phyloP scores from a whole-genome alignment of 2,888 invertebrate genomes.

The Drosophila subquinaria region DNA sequence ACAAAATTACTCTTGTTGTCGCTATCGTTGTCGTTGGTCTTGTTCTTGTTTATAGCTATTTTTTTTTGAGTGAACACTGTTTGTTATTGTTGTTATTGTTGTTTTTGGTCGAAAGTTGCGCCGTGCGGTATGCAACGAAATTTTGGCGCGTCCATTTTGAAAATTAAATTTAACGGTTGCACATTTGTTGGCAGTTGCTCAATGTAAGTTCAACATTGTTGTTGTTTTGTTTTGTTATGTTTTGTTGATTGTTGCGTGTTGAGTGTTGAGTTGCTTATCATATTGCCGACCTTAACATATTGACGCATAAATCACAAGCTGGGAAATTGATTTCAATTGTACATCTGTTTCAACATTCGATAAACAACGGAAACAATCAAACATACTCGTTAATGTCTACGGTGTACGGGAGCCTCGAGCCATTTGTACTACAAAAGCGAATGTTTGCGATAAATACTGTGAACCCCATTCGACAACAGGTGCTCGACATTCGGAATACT shows the following conservation, averaged over 20 bases:
- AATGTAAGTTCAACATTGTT: slow-evolving; percentile 46
- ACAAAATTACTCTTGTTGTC: slow-evolving; percentile 1
- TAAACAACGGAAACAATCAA: slow-evolving; percentile 44
- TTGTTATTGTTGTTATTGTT: slow-evolving; percentile 20
- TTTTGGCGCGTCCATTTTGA: slow-evolving; percentile 50
- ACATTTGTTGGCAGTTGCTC: slow-evolving; percentile 20
- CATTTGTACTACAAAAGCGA: slow-evolving; percentile 11
- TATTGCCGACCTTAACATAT: slow-evolving; percentile 18
- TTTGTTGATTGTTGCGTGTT: slow-evolving; percentile 6
- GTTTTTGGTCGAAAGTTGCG: slow-evolving; percentile 23
- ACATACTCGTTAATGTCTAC: neutral
- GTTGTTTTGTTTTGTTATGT: neutral
- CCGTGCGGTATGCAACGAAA: slow-evolving; percentile 52
- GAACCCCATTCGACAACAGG: slow-evolving; percentile 44
- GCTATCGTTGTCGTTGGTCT: neutral
- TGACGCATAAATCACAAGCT: slow-evolving; percentile 50
- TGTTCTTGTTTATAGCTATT: neutral
- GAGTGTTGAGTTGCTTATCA: slow-evolving; percentile 31
- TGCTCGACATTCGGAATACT: slow-evolving; percentile 20
- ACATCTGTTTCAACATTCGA: slow-evolving; percentile 61
- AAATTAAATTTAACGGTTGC: slow-evolving; percentile 29
- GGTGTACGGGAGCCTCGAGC: slow-evolving; percentile 21
- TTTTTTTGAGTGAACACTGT: slow-evolving; percentile 54
- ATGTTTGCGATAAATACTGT: slow-evolving; percentile 26
- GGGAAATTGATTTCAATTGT: slow-evolving; percentile 66